Base-by-base conservation (phyloP, 2,113 vertebrate species). In the Bettongia penicillata region DNA sequence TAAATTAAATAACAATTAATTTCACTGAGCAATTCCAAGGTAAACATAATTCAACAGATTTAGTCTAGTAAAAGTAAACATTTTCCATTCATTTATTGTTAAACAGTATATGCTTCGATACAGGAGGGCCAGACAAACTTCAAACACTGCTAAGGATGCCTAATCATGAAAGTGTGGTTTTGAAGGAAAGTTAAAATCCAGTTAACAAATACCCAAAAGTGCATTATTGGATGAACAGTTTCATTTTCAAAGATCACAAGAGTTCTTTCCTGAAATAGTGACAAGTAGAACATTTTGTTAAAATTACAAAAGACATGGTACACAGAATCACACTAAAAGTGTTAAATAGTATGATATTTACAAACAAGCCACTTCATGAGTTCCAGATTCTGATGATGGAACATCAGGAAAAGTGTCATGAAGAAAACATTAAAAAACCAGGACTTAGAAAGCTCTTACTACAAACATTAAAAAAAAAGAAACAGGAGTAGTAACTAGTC, bases 221-320 rank as follows among this genome's bases (percentile, higher is more conserved):
- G 19, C 68, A 84, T 84, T 84, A 84, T 8, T 90, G 53, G 25
- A 51, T 95, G 91, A 94, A n/a, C 91, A 95, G 92, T 94, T 94
- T 43, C n/a, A 95, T 51, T 94, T 93, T n/a, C 52, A 97, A 94
- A 89, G 90, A 26, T 19, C 37, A 2, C 47, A 52, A 43, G 53
- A 94, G 68, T 90, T 93, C 68, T 96, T 92, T 96, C 19, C 77
- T 93, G n/a, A 84, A 11, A 84, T 84, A n/a, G n/a, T 43, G 68
- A 77, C n/a, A 77, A 77, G 89, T 93, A 95, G 93, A 93, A 97
- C 49, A 2, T 25, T 57, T 94, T 90, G 53, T 95, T 84, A 90
- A 97, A 98, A 98, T 97, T 97, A 95, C 98, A 98, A 84, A 84
- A 84, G 6, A 43, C 7, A 19, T 19, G n/a, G 68, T 84, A 43